Evolutionary conservation across 2,888 invertebrate species (phyloP), one percentile per base, ranked within the genome.

Genomic region (Chirona hameri): DNA sequence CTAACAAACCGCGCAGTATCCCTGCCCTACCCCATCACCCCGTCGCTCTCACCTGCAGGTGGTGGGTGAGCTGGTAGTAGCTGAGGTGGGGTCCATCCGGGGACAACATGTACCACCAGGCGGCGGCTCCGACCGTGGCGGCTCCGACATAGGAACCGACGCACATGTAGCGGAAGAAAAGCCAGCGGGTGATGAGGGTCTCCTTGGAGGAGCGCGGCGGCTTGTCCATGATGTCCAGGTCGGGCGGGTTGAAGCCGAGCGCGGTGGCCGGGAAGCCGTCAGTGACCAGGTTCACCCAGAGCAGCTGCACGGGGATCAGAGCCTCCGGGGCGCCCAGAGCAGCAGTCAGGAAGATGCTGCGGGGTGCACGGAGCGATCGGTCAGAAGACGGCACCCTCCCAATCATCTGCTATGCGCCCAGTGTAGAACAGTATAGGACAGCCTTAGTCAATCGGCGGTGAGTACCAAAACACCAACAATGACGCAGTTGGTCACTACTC

Each of bases 251-350:
- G 93, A 99, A 99, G 88, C 99, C 99, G 87, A 99, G 94, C 87
- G 99, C 99, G 86, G 99, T 99, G 88, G 99, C 99, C 86, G 83
- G 83, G 81, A 83, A 81, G 69, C 91, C 91, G 86, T 91, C 91
- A 90, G 99, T 99, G 83, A 99, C 99, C 91, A 99, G 91, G 92
- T 99, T 99, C 88, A 99, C 99, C 99, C 99, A 99, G 90, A 99
- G 90, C 85, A 99, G 93, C 90, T 99, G 99, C 31, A 99, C 99
- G 84, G 99, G 99, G 90, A 99, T 99, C 87, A 99, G 91, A 86
- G 99, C 99, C 91, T 99, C 99, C 84, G 99, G 99, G 87, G 99
- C 94, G 90, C 99, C 99, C 85, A 99, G 93, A 85, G 99, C 99
- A 89, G 99, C 99, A 84, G 99, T 99, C 90, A 99, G 91, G 94